Evolutionary conservation across 2,113 vertebrate genomes (phyloP).

Genomic region (Sigmodon hispidus): DNA sequence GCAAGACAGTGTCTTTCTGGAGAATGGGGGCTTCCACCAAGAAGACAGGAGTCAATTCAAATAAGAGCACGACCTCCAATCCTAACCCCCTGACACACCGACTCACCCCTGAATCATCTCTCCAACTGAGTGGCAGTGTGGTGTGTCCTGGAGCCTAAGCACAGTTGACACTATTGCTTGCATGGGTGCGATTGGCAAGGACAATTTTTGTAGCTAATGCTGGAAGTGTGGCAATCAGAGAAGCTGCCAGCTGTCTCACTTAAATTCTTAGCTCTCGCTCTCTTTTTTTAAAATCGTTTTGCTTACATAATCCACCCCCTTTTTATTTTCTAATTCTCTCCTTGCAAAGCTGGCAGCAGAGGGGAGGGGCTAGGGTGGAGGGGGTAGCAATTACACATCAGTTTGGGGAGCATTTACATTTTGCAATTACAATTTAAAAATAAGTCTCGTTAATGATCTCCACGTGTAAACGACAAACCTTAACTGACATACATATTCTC

Average conservation of each 20-base stretch:
- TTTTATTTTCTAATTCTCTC: slow-evolving; percentile 83
- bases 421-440: slow-evolving; percentile 83
- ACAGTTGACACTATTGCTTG: slow-evolving; percentile 67
- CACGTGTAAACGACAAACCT: slow-evolving; percentile 76
- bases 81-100: too few species aligned
- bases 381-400: slow-evolving; percentile 78
- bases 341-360: slow-evolving; percentile 78
- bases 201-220: slow-evolving; percentile 76
- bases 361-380: slow-evolving; percentile 78
- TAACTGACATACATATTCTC: slow-evolving; percentile 70
- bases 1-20: neutral
- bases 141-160: slow-evolving; percentile 30
- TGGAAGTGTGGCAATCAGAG: slow-evolving; percentile 79
- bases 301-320: slow-evolving; percentile 83
- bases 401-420: slow-evolving; percentile 82
- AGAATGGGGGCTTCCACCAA: neutral
- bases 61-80: neutral
- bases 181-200: slow-evolving; percentile 65
- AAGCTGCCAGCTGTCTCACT: slow-evolving; percentile 80
- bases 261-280: slow-evolving; percentile 79
- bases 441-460: slow-evolving; percentile 81
- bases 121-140: neutral
- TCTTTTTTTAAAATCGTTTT: slow-evolving; percentile 81
- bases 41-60: neutral
- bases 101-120: neutral